Evolutionary conservation across 2,113 vertebrate genomes (phyloP).

Genomic region (Aptenodytes patagonicus): DNA sequence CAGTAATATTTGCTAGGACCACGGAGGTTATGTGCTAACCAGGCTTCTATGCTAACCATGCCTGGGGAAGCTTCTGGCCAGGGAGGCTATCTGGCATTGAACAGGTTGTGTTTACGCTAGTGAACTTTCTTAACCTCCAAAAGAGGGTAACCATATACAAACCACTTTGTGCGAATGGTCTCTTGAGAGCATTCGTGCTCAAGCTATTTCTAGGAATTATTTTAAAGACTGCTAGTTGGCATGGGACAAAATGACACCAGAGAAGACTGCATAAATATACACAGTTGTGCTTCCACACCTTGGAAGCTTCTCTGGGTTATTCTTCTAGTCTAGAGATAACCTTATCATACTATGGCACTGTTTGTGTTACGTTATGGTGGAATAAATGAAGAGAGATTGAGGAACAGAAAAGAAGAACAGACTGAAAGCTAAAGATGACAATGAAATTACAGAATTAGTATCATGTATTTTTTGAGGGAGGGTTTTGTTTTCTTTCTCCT

Average conservation of each 20-base stretch:
- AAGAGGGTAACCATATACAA: background rate
- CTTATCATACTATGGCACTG: background rate
- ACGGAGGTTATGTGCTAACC: too few species aligned
- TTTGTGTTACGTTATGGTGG: background rate
- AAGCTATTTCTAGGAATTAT: background rate
- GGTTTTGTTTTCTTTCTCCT: background rate
- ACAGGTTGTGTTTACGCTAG: rapidly evolving
- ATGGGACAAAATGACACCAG: background rate
- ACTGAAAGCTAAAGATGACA: background rate
- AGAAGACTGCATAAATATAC: background rate
- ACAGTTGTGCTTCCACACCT: background rate
- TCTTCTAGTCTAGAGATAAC: background rate
- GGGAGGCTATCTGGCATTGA: rapidly evolving
- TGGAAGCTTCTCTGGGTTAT: background rate
- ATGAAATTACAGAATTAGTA: background rate
- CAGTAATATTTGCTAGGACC: background rate
- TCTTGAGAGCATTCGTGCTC: background rate
- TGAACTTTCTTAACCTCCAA: background rate
- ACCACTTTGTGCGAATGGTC: background rate
- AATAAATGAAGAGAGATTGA: background rate
- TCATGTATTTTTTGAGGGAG: background rate
- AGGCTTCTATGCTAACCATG: background rate
- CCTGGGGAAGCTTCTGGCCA: background rate
- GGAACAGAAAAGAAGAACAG: background rate
- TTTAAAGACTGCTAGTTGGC: background rate